These are phyloP conservation scores for Agrotis segetum DNA, from an alignment of 2,888 invertebrate species.

Conservation along the genomic window DNA sequence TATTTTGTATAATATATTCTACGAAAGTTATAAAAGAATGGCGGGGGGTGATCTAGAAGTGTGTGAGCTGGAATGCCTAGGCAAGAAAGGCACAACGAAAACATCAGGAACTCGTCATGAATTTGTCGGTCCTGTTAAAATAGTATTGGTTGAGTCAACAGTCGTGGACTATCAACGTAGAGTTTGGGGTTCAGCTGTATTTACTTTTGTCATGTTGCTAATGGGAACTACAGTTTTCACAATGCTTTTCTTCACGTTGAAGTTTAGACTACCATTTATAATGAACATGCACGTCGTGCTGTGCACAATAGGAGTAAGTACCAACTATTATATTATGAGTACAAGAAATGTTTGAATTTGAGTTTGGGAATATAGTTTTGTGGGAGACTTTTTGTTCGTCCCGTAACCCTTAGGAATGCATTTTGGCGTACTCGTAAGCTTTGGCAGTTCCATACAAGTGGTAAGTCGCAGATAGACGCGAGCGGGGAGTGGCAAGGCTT, in stretches of 20 bases:
- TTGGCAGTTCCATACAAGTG: no score
- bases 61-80: conserved; percentile 75
- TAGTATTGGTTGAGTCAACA: conserved; percentile 76
- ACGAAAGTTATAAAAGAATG: conserved; percentile 19
- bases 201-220: conserved; percentile 72
- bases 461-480: no score
- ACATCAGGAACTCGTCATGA: conserved; percentile 53
- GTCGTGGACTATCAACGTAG: conserved; percentile 63
- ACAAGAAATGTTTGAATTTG: no score
- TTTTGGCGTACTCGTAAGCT: no score
- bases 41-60: background rate
- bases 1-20: background rate
- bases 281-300: conserved; percentile 73
- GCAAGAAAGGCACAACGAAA: conserved; percentile 11
- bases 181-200: conserved; percentile 65
- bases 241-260: conserved; percentile 68
- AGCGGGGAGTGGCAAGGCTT: no score
- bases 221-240: conserved; percentile 70
- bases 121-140: conserved; percentile 81
- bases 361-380: no score
- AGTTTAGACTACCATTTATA: conserved; percentile 59
- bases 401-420: background rate
- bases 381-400: background rate
- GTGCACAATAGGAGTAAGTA: conserved; percentile 78
- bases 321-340: background rate